phyloP scores from a whole-genome alignment of 1,140 invertebrate species.

The Kradibia gibbosae region DNA sequence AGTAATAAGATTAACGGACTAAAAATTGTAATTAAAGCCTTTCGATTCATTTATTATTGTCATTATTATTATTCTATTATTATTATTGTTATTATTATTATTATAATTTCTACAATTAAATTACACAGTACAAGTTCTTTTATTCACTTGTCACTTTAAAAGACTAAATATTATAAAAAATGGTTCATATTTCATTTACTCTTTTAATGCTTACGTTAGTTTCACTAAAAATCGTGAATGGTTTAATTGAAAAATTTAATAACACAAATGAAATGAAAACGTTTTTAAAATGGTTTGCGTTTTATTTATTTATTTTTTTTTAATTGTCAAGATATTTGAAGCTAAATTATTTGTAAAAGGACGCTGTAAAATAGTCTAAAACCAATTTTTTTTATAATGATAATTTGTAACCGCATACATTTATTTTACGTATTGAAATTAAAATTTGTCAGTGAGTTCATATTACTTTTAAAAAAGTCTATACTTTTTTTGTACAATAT shows the following conservation, averaged over 20 bases:
- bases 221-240: constrained; percentile 3
- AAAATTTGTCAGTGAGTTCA: not conserved
- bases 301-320: constrained; percentile 2
- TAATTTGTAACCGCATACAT: not conserved
- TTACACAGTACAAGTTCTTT: constrained; percentile 25
- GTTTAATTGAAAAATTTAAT: constrained; percentile 1
- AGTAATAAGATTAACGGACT: too few relatives aligned
- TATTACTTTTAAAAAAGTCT: too few relatives aligned
- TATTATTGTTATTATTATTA: too few relatives aligned
- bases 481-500: not conserved
- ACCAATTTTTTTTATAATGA: constrained; percentile 16
- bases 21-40: too few relatives aligned
- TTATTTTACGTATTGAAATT: not conserved
- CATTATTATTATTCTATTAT: too few relatives aligned
- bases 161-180: constrained; percentile 9
- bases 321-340: constrained; percentile 20
- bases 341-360: constrained; percentile 27
- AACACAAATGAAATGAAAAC: not conserved
- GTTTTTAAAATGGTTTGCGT: too few relatives aligned
- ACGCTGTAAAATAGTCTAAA: constrained; percentile 27
- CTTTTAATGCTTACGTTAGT: constrained; percentile 21
- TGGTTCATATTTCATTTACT: constrained; percentile 9
- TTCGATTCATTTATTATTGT: too few relatives aligned
- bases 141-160: constrained; percentile 22
- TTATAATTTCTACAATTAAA: too few relatives aligned